A percentile compares a stretch with the other conserved stretches of the same genome.
Conservation (phyloP, 2,888 invertebrate species). For the Stenodema calcarata region DNA sequence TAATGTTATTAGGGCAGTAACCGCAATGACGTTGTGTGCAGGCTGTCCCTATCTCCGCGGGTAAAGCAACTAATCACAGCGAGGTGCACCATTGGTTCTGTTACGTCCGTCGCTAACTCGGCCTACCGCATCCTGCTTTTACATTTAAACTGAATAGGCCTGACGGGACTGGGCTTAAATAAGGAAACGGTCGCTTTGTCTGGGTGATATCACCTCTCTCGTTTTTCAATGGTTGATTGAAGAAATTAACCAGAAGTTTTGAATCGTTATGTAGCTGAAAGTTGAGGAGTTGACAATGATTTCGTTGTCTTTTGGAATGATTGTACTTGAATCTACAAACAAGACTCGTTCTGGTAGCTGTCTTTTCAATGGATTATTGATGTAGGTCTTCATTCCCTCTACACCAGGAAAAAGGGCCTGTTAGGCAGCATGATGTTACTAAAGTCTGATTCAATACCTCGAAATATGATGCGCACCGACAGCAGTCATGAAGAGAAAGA, state of each 20-base stretch:
- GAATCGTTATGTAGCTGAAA: not conserved
- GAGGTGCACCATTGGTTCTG: constrained; percentile 41
- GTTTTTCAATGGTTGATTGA: not conserved
- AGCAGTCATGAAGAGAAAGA: too few species aligned
- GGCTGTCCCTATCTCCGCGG: constrained; percentile 33
- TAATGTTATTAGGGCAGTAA: constrained; percentile 47
- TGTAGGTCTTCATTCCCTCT: too few species aligned
- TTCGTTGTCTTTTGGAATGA: too few species aligned
- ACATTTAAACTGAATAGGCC: constrained; percentile 5
- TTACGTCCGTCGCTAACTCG: constrained; percentile 24
- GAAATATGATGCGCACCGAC: too few species aligned
- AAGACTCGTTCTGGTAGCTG: too few species aligned
- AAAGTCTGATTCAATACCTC: too few species aligned
- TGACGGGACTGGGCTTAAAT: not conserved
- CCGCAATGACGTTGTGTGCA: constrained; percentile 46
- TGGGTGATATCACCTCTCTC: not conserved
- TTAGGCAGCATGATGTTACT: too few species aligned
- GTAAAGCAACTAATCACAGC: constrained; percentile 31
- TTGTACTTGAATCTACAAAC: too few species aligned
- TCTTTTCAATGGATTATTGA: too few species aligned
- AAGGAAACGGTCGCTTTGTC: not conserved
- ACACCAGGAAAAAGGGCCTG: too few species aligned
- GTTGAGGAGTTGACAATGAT: too few species aligned
- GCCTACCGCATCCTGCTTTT: not conserved
- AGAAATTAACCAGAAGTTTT: not conserved